Evolutionary conservation across 2,888 invertebrate species (phyloP), one percentile per base, ranked within the genome.

Genomic region (Heliconius erato): DNA sequence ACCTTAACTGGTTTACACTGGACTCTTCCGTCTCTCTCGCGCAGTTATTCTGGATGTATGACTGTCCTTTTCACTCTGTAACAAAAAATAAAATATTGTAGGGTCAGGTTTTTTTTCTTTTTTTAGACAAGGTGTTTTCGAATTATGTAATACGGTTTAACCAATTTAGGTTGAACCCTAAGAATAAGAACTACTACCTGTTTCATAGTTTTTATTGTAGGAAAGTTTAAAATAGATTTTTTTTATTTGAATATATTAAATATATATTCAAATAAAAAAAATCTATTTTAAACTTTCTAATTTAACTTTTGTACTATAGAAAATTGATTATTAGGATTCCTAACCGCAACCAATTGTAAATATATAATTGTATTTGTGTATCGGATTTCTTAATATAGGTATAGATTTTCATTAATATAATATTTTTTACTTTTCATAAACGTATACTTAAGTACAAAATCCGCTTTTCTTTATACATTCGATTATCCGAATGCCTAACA

Each of bases 1-100:
- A 84, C 79, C 63, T 81, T 83, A 87, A 90, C 91, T 89, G 91
- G 94, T 81, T 94, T 91, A 84, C 88, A 90, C 91, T 91, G 91
- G 92, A 90, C 92, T 90, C 90, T 84, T 87, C 85, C 87, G 86
- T 91, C 90, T 86, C 90, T 85, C 89, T 77, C 89, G 86, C 91
- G 16, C 49, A 54, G 49, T 84, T 35, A 63, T n/a, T 14, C 16
- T 84, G 79, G 74, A 77, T 71, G 74, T 35, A 82, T 80, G 82
- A 79, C 86, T 54, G 84, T 90, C 92, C 88, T 89, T 89, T 86
- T 94, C 92, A 86, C 90, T 90, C 95, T 95, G 95, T 86, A 95
- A 95, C 95, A 95, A 95, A 94, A 94, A 93, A 91, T 86, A 87
- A 11, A 40, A 44, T 84, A 91, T 89, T 89, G 80, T 74, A 69